These are phyloP conservation scores for zebrafish (Danio rerio) DNA, from an alignment of 2,113 vertebrate species.

Conservation along the genomic window DNA sequence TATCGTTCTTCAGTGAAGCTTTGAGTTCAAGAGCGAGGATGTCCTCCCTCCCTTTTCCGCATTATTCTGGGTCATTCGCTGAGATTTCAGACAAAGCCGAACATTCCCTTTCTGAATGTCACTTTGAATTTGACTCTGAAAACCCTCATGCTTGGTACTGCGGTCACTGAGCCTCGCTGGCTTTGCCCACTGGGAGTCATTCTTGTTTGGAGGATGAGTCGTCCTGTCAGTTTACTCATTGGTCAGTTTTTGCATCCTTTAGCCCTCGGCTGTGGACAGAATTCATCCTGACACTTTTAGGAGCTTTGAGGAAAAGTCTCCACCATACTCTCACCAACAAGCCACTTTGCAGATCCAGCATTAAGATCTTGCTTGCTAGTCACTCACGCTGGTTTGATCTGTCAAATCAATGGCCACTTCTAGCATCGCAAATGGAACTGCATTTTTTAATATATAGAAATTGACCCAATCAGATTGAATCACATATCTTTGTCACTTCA, in stretches of 20 bases:
- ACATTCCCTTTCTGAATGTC: constrained; percentile 67
- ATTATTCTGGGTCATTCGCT: constrained; percentile 75
- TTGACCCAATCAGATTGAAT: neutral
- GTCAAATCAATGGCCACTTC: neutral
- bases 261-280: constrained; percentile 49
- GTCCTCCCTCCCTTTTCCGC: constrained; percentile 44
- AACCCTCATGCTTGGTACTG: constrained; percentile 52
- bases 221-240: constrained; percentile 75
- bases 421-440: neutral
- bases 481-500: neutral
- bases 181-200: constrained; percentile 47
- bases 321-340: constrained; percentile 15
- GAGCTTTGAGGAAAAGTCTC: constrained; percentile 34
- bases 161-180: constrained; percentile 34
- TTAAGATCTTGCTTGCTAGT: neutral
- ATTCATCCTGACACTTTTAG: constrained; percentile 70
- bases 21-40: constrained; percentile 1
- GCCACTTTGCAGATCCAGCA: neutral
- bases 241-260: constrained; percentile 72
- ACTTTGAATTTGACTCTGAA: constrained; percentile 67
- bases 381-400: constrained; percentile 1
- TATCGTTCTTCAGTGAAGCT: constrained; percentile 55
- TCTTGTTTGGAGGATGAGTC: constrained; percentile 64
- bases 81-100: constrained; percentile 70
- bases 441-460: neutral